These are phyloP conservation scores for Synergus gifuensis DNA, from an alignment of 2,888 invertebrate species.

Conservation along the genomic window DNA sequence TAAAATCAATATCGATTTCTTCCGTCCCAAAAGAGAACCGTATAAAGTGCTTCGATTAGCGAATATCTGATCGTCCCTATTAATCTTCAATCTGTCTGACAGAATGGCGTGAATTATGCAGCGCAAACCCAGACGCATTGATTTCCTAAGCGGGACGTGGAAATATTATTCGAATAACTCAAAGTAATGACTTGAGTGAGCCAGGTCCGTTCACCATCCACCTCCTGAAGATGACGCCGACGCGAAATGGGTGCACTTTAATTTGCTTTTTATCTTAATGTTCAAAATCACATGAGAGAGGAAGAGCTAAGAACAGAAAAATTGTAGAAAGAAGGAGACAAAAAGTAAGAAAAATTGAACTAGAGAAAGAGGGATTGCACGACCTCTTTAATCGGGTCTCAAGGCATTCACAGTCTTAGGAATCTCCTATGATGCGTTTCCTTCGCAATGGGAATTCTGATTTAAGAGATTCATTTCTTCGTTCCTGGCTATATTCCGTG, in stretches of 20 bases:
- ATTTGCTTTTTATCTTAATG: conserved; percentile 57
- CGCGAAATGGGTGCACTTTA: conserved; percentile 54
- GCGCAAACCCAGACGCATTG: conserved; percentile 70
- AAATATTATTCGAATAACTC: conserved; percentile 76
- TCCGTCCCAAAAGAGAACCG: conserved; percentile 34
- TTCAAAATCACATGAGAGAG: conserved; percentile 44
- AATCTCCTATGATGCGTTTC: conserved; percentile 47
- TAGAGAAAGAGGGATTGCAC: conserved; percentile 49
- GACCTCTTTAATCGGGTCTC: conserved; percentile 51
- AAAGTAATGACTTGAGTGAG: conserved; percentile 71
- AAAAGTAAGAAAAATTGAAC: conserved; percentile 25
- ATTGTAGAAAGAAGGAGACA: conserved; percentile 15
- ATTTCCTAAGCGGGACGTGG: conserved; percentile 70
- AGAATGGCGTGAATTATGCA: conserved; percentile 74
- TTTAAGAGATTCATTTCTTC: conserved; percentile 39
- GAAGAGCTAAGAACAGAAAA: conserved; percentile 39
- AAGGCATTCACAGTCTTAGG: conserved; percentile 43
- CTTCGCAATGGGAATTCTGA: conserved; percentile 40
- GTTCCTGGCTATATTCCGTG: background rate
- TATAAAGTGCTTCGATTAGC: conserved; percentile 67
- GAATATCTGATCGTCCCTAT: conserved; percentile 68
- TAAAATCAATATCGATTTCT: conserved; percentile 37
- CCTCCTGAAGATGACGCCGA: conserved; percentile 30
- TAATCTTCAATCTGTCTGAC: conserved; percentile 73
- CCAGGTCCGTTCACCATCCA: conserved; percentile 44